Evolutionary conservation across 2,113 vertebrate species (phyloP).

Genomic region (Hyla sarda): DNA sequence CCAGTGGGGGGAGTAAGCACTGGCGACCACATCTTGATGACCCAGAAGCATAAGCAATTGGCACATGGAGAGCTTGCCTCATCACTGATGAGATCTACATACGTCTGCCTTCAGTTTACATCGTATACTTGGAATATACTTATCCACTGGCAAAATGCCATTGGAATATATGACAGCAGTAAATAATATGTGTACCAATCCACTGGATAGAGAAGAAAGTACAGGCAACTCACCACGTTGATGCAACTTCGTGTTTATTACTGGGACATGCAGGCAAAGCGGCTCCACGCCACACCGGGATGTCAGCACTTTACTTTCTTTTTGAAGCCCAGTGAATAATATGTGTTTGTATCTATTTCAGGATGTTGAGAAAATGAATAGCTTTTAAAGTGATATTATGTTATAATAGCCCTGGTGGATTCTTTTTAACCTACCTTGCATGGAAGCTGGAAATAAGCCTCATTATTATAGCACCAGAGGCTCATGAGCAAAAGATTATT

Average conservation of each 20-base stretch:
- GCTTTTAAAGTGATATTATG: not conserved
- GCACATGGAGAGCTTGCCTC: not conserved
- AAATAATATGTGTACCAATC: not conserved
- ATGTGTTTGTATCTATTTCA: not conserved
- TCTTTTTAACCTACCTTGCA: not conserved
- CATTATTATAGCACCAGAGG: not conserved
- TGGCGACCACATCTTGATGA: not conserved
- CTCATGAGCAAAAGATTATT: not conserved
- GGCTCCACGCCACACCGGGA: too few species aligned
- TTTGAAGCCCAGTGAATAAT: too few species aligned
- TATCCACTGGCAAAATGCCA: not conserved
- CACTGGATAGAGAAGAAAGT: not conserved
- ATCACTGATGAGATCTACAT: not conserved
- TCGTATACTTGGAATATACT: not conserved
- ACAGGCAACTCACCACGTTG: too few species aligned
- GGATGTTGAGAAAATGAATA: not conserved
- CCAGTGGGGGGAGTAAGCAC: not conserved
- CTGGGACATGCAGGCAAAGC: too few species aligned
- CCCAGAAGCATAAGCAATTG: not conserved
- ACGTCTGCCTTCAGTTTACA: not conserved
- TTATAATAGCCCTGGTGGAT: not conserved
- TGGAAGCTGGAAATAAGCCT: conserved; percentile 9
- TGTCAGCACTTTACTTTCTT: too few species aligned
- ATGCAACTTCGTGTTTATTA: too few species aligned
- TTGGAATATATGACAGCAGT: not conserved